Conservation (phyloP, 2,888 invertebrate species). For the Tiliacea citrago region DNA sequence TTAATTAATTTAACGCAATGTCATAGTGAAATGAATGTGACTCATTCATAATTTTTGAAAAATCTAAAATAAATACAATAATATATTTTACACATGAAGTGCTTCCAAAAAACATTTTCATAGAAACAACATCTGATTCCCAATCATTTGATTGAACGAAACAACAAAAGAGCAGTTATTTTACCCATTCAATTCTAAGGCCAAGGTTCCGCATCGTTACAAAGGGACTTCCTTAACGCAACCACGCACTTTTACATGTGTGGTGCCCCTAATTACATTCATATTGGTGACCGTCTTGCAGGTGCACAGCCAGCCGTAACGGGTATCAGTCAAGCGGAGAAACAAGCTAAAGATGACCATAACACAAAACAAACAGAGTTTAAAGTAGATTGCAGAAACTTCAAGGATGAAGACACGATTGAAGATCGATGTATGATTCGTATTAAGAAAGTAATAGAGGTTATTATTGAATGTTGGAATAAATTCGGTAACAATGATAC, state of each 20-base stretch:
- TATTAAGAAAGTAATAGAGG: constrained; percentile 77
- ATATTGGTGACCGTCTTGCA: constrained; percentile 88
- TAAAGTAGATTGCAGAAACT: constrained; percentile 55
- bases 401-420: constrained; percentile 77
- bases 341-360: constrained; percentile 59
- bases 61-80: background rate
- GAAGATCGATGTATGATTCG: constrained; percentile 78
- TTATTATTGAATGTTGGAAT: constrained; percentile 71
- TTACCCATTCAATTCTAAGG: constrained; percentile 64
- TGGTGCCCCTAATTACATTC: constrained; percentile 87
- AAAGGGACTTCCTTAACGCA: constrained; percentile 82
- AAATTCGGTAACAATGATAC: constrained; percentile 80
- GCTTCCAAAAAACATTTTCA: background rate
- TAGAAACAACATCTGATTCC: constrained; percentile 32
- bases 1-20: background rate
- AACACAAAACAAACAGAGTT: constrained; percentile 45
- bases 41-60: background rate
- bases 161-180: constrained; percentile 50
- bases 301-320: constrained; percentile 85
- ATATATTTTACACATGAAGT: background rate
- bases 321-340: constrained; percentile 82
- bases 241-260: constrained; percentile 84
- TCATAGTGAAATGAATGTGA: background rate
- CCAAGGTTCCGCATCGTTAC: constrained; percentile 68
- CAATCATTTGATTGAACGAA: constrained; percentile 50